Base-by-base conservation (phyloP, 2,797 vertebrate species). In the Sebastes cheni region DNA sequence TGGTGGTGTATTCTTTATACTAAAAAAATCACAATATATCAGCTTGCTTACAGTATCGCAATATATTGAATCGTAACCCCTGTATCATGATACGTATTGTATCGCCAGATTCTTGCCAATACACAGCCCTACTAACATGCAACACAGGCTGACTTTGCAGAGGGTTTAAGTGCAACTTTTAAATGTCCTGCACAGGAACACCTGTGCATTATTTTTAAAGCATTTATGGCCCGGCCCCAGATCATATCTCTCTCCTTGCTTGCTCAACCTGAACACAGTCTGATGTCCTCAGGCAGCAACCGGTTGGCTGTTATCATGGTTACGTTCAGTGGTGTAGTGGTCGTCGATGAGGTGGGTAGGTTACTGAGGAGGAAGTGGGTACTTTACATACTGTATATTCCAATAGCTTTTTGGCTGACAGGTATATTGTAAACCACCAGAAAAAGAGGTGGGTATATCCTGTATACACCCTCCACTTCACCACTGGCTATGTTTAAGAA, bases 251-350 rank as follows among this genome's bases (percentile, higher is more conserved):
- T 39, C 14, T 58, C 23, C 25, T 70, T 59, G 68, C 34, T 29
- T 11, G 11, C 18, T 27, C 25, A 8, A 36, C 52, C 16, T 27
- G 23, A 39, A 55, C 3, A 2, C 25, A n/a, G 56, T 22, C 36
- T 14, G 16, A 11, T 25, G 1, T 60, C 56, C 23, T 42, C 25
- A 50, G 56, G 36, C 56, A 46, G 25, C 3, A 60, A 29, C 6
- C 3, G 12, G 22, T 58, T 27, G 22, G 16, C 54, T 22, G 34
- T 72, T n/a, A 56, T 34, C n/a, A 70, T 8, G 18, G 46, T 20
- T 8, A 20, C 46, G 0, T 20, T 50, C 16, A 50, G 18, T 20
- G 46, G 0, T 50, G 46, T 0, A 50, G 0, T 50, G 46, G 46
- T 50, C 0, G 46, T 50, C 9, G 46, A 20, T 50, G 46, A 0